These are phyloP conservation scores for Stylophora pistillata DNA, from an alignment of 64 coral and sea anemone genomes.

Conservation along the genomic window DNA sequence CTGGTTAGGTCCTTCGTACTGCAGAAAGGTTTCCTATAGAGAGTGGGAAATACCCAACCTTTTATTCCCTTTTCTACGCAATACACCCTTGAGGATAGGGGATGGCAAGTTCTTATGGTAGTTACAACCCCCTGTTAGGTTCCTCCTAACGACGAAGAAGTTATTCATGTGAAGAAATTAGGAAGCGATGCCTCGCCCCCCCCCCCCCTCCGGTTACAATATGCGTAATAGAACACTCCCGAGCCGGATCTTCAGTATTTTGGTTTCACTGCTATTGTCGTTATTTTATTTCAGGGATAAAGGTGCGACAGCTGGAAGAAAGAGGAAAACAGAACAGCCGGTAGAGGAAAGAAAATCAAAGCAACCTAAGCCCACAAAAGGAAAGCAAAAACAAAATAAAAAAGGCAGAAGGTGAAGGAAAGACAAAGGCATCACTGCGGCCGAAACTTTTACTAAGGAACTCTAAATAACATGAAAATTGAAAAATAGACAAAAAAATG, in stretches of 20 bases:
- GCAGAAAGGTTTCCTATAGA: too few relatives aligned
- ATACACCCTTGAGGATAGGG: too few relatives aligned
- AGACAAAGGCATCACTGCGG: not conserved
- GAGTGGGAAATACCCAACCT: too few relatives aligned
- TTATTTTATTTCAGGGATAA: slow-evolving; percentile 28
- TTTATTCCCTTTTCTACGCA: too few relatives aligned
- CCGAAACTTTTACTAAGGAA: not conserved
- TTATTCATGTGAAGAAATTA: too few relatives aligned
- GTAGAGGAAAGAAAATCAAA: not conserved
- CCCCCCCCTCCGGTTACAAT: too few relatives aligned
- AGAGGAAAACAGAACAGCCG: not conserved
- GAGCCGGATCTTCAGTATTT: not conserved
- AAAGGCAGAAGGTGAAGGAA: not conserved
- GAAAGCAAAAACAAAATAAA: not conserved
- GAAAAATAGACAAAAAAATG: too few relatives aligned
- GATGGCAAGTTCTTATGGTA: too few relatives aligned
- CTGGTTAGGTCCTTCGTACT: not conserved
- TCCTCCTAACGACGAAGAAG: too few relatives aligned
- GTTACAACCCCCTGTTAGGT: too few relatives aligned
- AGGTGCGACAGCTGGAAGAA: not conserved
- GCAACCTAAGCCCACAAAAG: not conserved
- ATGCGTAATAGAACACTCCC: not conserved
- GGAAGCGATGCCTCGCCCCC: too few relatives aligned
- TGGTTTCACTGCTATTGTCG: not conserved
- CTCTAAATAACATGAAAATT: not conserved